Base-by-base conservation (phyloP, 2,888 invertebrate species). In the Nesidiocoris tenuis region DNA sequence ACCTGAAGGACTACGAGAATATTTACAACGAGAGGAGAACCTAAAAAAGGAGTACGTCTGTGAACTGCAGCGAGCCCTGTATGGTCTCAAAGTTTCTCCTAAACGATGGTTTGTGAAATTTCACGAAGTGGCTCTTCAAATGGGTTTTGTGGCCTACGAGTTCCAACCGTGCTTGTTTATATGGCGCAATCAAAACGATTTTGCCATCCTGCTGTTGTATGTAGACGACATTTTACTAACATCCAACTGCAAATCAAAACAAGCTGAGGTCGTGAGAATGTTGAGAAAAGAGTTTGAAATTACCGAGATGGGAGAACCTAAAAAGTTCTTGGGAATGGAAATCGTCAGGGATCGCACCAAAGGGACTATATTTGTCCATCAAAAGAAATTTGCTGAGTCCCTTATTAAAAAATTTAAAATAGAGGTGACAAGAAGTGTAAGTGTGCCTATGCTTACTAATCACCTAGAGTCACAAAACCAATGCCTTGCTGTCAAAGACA, bases 81-180 rank as follows among this genome's bases (percentile, higher is more conserved):
- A 25, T 65, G 65, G 65, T 5, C 24, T 65, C 1, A 25, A 25
- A 25, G 65, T 65, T 2, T 65, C 65, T 5, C 65, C 65, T 7
- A 65, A 65, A n/a, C 16, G 65, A 7, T 65, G 65, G 65, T 65
- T 65, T 19, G n/a, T 65, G n/a, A 65, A 65, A 24, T 65, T 65
- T 39, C 23, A 19, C 1, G 65, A 65, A 16, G 12, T 54, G 12
- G 54, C 16, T 54, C 16, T 12, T 12, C 16, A 7, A 12, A 16
- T 54, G 12, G 65, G 25, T 2, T 16, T 65, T 1, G 1, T 2
- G 5, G 2, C 65, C 5, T 65, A 65, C 18, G 65, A 65, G 17
- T 65, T 65, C 23, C 65, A 65, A 39, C 25, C 65, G 2, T 61
- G 61, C 16, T 61, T 61, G 19, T 61, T 61, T 22, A 61, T 21